A percentile compares a stretch with the other conserved stretches of the same genome.
These are phyloP conservation scores for Murina feae DNA, from an alignment of 2,113 vertebrate species.

Conservation along the genomic window DNA sequence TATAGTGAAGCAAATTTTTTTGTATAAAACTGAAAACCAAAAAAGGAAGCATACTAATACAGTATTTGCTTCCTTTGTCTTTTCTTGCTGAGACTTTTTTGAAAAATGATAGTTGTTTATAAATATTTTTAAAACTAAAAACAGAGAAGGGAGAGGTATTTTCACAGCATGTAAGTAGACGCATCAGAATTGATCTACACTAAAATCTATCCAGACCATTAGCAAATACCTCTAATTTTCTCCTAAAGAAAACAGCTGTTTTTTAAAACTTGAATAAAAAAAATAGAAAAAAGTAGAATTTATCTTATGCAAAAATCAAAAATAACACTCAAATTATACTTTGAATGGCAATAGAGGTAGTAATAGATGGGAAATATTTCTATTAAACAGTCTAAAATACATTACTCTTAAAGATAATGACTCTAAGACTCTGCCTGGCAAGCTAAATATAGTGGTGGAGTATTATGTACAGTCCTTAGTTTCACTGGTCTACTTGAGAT, in stretches of 20 bases:
- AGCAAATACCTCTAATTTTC: background rate
- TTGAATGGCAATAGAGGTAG: background rate
- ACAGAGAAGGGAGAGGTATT: background rate
- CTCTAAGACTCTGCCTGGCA: background rate
- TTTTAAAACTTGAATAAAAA: background rate
- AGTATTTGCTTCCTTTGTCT: slow-evolving; percentile 32
- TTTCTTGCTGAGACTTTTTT: slow-evolving; percentile 11
- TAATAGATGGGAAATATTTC: background rate
- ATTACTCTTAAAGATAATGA: background rate
- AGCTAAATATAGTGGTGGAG: background rate
- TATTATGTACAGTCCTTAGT: background rate
- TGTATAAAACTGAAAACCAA: slow-evolving; percentile 26
- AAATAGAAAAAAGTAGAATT: background rate
- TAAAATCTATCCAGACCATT: background rate
- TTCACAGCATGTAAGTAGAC: background rate
- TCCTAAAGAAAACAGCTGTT: background rate
- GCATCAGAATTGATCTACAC: background rate
- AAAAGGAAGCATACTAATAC: slow-evolving; percentile 33
- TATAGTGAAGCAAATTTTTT: slow-evolving; percentile 9
- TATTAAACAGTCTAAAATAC: background rate
- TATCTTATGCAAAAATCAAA: background rate
- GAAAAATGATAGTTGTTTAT: background rate
- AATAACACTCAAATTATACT: background rate
- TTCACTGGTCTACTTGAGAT: background rate
- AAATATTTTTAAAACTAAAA: slow-evolving; percentile 44